phyloP scores from a whole-genome alignment of 2,797 vertebrate genomes.

The Tapirus indicus region DNA sequence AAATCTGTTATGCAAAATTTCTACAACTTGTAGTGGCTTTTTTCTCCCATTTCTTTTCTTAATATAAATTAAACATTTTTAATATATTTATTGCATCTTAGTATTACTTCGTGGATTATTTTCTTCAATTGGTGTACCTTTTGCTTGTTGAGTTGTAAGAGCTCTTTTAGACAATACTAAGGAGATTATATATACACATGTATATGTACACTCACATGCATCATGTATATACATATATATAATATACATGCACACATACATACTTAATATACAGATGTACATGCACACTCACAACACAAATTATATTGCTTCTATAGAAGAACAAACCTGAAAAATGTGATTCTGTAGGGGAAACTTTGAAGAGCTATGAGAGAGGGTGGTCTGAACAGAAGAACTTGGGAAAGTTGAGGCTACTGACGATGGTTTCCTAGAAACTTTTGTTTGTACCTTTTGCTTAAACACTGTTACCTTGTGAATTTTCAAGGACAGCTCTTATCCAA shows the following conservation, averaged over 20 bases:
- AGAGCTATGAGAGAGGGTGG: background rate
- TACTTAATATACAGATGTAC: too few relatives aligned
- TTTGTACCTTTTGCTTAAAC: background rate
- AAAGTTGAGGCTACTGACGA: background rate
- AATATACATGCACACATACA: background rate
- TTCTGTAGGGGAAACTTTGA: background rate
- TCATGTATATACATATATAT: background rate
- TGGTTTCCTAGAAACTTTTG: background rate
- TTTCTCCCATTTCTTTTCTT: background rate
- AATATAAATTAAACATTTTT: background rate
- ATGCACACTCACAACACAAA: background rate
- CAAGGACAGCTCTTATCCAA: background rate
- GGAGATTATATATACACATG: background rate
- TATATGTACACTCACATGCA: background rate
- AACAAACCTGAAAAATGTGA: background rate
- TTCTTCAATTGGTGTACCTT: background rate
- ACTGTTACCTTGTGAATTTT: slow-evolving; percentile 8
- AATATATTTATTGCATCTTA: background rate
- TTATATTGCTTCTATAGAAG: background rate
- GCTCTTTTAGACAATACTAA: background rate
- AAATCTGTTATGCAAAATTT: background rate
- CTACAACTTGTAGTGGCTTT: background rate
- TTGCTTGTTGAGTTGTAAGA: background rate
- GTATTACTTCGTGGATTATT: background rate
- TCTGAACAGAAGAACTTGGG: background rate